phyloP scores from a whole-genome alignment of 2,113 vertebrate species.

The Neodontobutis hainanensis region DNA sequence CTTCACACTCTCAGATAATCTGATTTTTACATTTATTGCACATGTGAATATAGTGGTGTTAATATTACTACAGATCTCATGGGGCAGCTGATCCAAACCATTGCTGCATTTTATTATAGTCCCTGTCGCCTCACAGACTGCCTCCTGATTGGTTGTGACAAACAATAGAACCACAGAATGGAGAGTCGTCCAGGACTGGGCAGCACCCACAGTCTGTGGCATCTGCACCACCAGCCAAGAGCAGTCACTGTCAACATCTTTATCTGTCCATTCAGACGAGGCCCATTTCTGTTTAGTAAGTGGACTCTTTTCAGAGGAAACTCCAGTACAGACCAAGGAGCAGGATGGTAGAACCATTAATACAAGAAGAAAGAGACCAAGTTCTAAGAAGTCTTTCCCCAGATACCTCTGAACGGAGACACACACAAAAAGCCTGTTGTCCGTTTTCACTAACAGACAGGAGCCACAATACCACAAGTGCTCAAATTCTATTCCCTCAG shows the following conservation, averaged over 20 bases:
- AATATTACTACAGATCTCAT: background rate
- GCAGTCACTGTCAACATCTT: constrained; percentile 35
- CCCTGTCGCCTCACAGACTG: background rate
- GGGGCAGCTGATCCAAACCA: constrained; percentile 17
- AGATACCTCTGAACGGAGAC: constrained; percentile 28
- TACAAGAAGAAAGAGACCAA: constrained; percentile 19
- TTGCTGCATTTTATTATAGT: background rate
- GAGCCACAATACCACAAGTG: constrained; percentile 36
- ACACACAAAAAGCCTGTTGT: constrained; percentile 33
- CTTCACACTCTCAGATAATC: too few species aligned
- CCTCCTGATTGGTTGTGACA: constrained; percentile 32
- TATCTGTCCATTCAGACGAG: constrained; percentile 8
- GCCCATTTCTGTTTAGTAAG: background rate
- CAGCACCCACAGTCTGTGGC: constrained; percentile 37
- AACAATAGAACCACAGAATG: constrained; percentile 25
- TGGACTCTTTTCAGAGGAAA: constrained; percentile 12
- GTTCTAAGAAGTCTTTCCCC: constrained; percentile 31
- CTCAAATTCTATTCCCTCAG: constrained; percentile 38
- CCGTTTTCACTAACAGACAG: constrained; percentile 21
- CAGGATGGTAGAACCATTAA: constrained; percentile 66
- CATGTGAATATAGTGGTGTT: too few species aligned
- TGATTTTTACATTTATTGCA: too few species aligned
- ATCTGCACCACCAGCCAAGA: constrained; percentile 18
- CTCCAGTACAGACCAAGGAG: constrained; percentile 27
- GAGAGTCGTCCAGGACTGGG: background rate